Percentiles rank a stretch among this genome's conserved stretches.
Conservation (phyloP, 2,888 invertebrate species). For the Ornithoptera priamus region DNA sequence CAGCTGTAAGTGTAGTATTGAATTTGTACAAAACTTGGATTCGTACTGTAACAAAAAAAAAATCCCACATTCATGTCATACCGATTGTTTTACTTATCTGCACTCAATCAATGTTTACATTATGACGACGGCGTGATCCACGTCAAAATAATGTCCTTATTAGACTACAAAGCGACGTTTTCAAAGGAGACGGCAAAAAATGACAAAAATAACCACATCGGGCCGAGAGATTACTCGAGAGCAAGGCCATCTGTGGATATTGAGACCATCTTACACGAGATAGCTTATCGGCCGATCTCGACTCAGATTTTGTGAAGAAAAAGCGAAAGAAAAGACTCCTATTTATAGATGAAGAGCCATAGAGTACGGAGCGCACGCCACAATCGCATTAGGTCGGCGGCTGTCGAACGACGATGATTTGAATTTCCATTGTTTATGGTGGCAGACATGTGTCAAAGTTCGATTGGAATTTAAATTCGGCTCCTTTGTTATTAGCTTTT, state of each 20-base stretch:
- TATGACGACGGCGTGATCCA: conserved; percentile 68
- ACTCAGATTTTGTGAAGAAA: conserved; percentile 77
- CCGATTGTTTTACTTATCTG: conserved; percentile 75
- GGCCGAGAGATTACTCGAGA: conserved; percentile 67
- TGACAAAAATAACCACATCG: conserved; percentile 68
- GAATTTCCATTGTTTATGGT: conserved; percentile 80
- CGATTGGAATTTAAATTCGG: conserved; percentile 80
- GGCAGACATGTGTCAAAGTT: conserved; percentile 81
- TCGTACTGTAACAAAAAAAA: conserved; percentile 45
- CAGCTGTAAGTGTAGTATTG: conserved; percentile 17
- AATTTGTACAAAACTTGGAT: conserved; percentile 10
- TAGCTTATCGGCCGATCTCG: conserved; percentile 75
- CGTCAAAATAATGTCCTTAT: conserved; percentile 80
- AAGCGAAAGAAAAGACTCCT: conserved; percentile 77
- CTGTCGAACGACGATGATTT: conserved; percentile 76
- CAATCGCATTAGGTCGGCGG: conserved; percentile 72
- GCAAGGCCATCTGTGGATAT: conserved; percentile 79
- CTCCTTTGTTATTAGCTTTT: conserved; percentile 74
- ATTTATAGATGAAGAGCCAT: conserved; percentile 75
- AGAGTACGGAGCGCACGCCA: conserved; percentile 62
- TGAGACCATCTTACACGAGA: conserved; percentile 78
- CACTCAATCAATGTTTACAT: conserved; percentile 77
- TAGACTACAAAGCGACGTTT: conserved; percentile 73
- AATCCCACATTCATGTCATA: conserved; percentile 51
- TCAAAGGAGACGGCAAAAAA: conserved; percentile 76